A percentile compares a stretch with the other conserved stretches of the same genome.
These are phyloP conservation scores for Heliocidaris tuberculata DNA, from an alignment of 35 echinoderm and acorn worm genomes.

Conservation along the genomic window DNA sequence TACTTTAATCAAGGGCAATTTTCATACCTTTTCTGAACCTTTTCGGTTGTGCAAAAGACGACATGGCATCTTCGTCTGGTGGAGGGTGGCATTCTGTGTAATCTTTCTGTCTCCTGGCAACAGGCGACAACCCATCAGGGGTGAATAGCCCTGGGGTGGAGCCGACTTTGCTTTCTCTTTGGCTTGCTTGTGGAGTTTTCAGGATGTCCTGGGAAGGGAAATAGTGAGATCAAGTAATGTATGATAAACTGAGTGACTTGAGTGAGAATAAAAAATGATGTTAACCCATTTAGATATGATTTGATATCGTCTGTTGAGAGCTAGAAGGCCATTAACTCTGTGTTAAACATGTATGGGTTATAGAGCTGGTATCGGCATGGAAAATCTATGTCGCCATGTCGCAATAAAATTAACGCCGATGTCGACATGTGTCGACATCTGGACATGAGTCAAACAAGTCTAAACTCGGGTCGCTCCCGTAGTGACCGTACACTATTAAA, in stretches of 20 bases:
- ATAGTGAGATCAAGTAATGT: background rate
- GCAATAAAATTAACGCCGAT: too few relatives aligned
- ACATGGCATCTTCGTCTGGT: background rate
- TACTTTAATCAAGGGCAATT: background rate
- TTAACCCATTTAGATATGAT: too few relatives aligned
- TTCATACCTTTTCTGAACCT: constrained; percentile 25
- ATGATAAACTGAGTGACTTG: background rate
- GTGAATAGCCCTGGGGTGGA: constrained; percentile 29
- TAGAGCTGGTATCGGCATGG: too few relatives aligned
- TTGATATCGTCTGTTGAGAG: too few relatives aligned
- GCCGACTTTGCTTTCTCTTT: background rate
- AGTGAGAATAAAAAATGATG: too few relatives aligned
- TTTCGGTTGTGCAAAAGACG: background rate
- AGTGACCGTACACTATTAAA: too few relatives aligned
- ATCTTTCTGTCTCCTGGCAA: background rate
- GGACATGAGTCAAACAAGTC: too few relatives aligned
- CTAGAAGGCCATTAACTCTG: too few relatives aligned
- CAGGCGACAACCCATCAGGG: constrained; percentile 22
- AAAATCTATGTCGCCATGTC: too few relatives aligned
- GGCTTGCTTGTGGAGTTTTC: background rate
- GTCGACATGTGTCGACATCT: too few relatives aligned
- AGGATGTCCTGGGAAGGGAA: background rate
- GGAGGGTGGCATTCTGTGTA: background rate
- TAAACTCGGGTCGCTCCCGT: too few relatives aligned
- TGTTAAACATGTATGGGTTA: too few relatives aligned